phyloP scores from a whole-genome alignment of 2,888 invertebrate species.

The Frankliniella fusca region DNA sequence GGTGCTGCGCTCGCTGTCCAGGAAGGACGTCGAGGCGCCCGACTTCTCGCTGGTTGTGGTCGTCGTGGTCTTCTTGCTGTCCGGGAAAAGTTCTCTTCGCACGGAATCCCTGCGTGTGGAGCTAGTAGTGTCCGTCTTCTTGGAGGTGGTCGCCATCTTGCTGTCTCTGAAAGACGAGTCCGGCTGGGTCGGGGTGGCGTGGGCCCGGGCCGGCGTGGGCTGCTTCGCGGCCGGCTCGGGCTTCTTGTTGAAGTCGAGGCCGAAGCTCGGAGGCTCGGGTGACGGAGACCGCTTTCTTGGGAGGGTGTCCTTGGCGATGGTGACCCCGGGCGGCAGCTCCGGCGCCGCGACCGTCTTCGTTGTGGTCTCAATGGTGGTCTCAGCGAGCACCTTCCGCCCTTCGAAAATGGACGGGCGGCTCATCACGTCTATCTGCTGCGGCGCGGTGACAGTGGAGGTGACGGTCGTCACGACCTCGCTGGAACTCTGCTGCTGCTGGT shows the following conservation, averaged over 20 bases:
- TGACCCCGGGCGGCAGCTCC: background rate
- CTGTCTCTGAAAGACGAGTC: slow-evolving; percentile 31
- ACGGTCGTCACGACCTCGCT: background rate
- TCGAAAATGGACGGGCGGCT: slow-evolving; percentile 30
- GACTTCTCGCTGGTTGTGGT: slow-evolving; percentile 44
- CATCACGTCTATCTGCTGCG: slow-evolving; percentile 27
- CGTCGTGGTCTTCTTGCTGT: slow-evolving; percentile 44
- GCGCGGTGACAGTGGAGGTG: background rate
- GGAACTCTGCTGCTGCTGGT: background rate
- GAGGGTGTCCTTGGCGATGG: slow-evolving; percentile 2
- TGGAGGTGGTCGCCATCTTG: slow-evolving; percentile 12
- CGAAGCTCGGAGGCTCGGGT: slow-evolving; percentile 27
- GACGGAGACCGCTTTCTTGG: slow-evolving; percentile 28
- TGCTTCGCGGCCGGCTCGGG: background rate
- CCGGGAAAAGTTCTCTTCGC: slow-evolving; percentile 39
- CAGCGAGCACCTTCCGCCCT: background rate
- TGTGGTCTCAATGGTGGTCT: background rate
- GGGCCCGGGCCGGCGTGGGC: background rate
- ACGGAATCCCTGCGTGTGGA: slow-evolving; percentile 30
- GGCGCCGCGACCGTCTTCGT: background rate
- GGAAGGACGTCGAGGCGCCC: slow-evolving; percentile 40
- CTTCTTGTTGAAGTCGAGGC: background rate
- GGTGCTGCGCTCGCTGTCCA: slow-evolving; percentile 6
- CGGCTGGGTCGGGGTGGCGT: slow-evolving; percentile 28
- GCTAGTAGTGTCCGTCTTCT: slow-evolving; percentile 29